Base-by-base conservation (phyloP, 2,113 vertebrate genomes). In the Corydoras maculifer region DNA sequence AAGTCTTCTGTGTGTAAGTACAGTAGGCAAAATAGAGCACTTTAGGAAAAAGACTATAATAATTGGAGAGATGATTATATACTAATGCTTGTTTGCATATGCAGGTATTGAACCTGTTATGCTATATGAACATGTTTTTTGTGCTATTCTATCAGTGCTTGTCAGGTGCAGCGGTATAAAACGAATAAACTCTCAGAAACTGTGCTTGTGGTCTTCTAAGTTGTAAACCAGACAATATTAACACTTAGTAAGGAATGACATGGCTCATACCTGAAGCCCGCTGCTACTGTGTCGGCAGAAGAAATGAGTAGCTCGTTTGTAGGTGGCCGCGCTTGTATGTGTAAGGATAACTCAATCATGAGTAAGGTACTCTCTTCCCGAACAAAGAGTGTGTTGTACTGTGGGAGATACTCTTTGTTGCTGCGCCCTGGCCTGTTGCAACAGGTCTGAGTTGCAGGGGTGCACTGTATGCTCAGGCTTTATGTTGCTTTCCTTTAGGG, bases 361-460 rank as follows among this genome's bases (percentile, higher is more conserved):
- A 65, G 64, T 61, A 61, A 74, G 62, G 58, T 59, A 68, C 55
- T 73, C 68, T 61, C 49, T 25, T 25, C 18, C 2, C 50, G 67
- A 53, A 63, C 73, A 73, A 74, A 75, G 75, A 75, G 65, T 53
- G 51, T 73, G 62, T 80, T 75, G 58, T 65, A 69, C 64, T 71
- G 79, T 76, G 79, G 73, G 77, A 82, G 83, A 83, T 84, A 81
- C 75, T 84, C 86, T 88, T 87, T 89, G 87, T 87, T 84, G 80
- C 72, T 75, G 80, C 65, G 73, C 50, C 18, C 18, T 78, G 80
- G 77, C 90, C 81, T 89, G 88, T 89, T 78, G 71, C 32, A 79
- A 88, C 90, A 90, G 83, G 89, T 83, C 79, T 68, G 58, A 54
- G 9, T 72, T 82, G 80, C 82, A 79, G 79, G 72, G 79, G 78